Evolutionary conservation across 2,888 invertebrate genomes (phyloP).

Genomic region (Abscondita cerata): DNA sequence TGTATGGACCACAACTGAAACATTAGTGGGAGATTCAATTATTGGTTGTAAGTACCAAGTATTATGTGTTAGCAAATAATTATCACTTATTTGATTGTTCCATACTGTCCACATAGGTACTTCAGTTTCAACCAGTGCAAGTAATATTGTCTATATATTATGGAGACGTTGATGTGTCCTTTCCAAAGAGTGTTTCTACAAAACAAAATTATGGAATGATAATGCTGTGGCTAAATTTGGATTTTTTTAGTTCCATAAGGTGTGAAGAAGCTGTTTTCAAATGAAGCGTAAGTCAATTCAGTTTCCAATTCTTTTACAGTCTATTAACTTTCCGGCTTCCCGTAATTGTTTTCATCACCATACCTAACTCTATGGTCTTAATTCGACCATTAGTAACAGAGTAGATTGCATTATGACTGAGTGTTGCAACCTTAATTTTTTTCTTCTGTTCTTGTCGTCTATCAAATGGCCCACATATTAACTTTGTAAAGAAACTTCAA

Average conservation of each 20-base stretch:
- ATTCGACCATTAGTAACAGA: neutral
- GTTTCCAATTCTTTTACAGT: neutral
- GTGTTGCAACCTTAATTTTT: neutral
- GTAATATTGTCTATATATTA: neutral
- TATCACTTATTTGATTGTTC: neutral
- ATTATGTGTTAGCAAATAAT: neutral
- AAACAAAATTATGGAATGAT: neutral
- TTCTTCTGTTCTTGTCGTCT: neutral
- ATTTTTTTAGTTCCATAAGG: neutral
- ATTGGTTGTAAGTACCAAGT: neutral
- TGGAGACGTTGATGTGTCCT: neutral
- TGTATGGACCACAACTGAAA: neutral
- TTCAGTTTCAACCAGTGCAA: neutral
- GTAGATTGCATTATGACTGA: neutral
- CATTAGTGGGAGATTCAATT: neutral
- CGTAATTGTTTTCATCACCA: neutral
- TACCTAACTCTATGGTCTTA: neutral
- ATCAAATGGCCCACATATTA: conserved; percentile 1
- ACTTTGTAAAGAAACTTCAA: neutral
- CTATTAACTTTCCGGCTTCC: neutral
- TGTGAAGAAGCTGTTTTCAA: neutral
- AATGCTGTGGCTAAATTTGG: neutral
- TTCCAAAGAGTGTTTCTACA: conserved; percentile 1
- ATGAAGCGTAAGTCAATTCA: neutral
- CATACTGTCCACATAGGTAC: neutral